phyloP scores from a whole-genome alignment of 2,113 vertebrate species.

The Chaetorhynchus papuensis region DNA sequence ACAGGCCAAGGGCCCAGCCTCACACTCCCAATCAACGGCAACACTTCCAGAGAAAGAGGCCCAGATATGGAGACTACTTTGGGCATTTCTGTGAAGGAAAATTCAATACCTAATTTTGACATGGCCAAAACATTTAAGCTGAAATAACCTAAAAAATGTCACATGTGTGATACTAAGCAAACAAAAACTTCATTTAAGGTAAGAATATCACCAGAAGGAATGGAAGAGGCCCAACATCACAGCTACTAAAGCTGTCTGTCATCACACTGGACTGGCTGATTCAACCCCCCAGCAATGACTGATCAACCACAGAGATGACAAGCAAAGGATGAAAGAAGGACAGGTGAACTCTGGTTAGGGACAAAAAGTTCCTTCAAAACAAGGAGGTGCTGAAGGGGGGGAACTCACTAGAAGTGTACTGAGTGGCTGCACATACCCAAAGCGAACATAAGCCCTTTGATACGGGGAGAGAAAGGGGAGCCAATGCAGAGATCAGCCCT shows the following conservation, averaged over 20 bases:
- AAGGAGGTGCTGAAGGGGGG: neutral
- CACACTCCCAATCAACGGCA: neutral
- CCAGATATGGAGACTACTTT: neutral
- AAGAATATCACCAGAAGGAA: neutral
- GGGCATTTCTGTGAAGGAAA: neutral
- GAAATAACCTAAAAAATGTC: neutral
- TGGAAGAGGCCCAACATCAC: neutral
- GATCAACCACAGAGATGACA: fast-evolving
- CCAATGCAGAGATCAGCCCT: neutral
- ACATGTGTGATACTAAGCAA: neutral
- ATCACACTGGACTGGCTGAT: no score
- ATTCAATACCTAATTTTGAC: neutral
- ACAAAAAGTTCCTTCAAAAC: neutral
- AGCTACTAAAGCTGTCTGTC: fast-evolving
- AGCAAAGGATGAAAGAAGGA: neutral
- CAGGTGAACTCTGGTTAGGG: neutral
- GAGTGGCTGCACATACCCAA: neutral
- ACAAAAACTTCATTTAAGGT: neutral
- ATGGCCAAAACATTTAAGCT: neutral
- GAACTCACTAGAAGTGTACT: neutral
- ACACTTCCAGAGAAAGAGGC: neutral
- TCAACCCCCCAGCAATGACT: neutral
- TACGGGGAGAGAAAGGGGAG: fast-evolving
- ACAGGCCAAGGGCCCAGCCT: neutral
- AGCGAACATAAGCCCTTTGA: neutral